phyloP scores from a whole-genome alignment of 2,113 vertebrate genomes.

The Zosterops hypoxanthus region DNA sequence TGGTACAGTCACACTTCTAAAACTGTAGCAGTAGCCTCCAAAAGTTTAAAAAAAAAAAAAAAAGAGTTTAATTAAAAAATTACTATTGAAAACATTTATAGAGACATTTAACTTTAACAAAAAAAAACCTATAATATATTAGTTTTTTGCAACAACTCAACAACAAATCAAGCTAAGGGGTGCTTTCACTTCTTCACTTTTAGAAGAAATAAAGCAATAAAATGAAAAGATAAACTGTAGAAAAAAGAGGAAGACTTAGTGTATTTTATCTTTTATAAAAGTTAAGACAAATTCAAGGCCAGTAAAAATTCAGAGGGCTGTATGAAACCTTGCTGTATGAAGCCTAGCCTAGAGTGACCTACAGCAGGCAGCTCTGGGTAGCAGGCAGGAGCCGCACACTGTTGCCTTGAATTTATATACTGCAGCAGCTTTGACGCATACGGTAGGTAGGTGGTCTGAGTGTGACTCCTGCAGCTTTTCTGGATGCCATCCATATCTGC shows the following conservation, averaged over 20 bases:
- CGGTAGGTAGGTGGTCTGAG: neutral
- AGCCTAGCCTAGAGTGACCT: neutral
- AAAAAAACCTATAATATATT: neutral
- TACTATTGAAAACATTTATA: neutral
- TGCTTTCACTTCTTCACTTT: neutral
- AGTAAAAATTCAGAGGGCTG: neutral
- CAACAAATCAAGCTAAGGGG: neutral
- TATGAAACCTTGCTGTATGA: neutral
- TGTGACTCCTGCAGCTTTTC: neutral
- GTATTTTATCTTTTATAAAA: neutral
- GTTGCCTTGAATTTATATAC: neutral
- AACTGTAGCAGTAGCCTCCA: neutral
- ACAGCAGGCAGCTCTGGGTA: neutral
- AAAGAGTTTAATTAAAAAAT: neutral
- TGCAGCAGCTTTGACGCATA: conserved; percentile 6
- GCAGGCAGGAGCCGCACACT: neutral
- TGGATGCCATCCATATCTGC: neutral
- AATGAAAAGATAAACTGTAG: neutral
- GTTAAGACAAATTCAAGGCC: neutral
- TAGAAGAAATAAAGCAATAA: neutral
- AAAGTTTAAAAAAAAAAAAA: neutral
- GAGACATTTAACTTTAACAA: neutral
- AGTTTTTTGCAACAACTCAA: neutral
- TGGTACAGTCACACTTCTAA: neutral
- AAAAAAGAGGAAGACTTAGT: neutral